These are phyloP conservation scores for Pampus argenteus DNA, from an alignment of 2,797 vertebrate species.

Conservation along the genomic window DNA sequence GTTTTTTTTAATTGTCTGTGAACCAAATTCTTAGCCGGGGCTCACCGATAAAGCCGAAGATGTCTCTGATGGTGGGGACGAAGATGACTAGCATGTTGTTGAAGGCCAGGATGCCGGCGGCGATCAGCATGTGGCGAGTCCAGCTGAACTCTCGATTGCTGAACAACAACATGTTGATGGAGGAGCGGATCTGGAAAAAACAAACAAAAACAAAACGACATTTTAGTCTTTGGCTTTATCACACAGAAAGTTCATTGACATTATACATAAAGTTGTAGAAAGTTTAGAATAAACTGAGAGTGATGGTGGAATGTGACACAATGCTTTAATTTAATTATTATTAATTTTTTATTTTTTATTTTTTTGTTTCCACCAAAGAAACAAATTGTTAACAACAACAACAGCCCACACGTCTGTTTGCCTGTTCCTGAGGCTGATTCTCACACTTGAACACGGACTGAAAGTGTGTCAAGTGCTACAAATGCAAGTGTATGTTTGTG, in stretches of 20 bases:
- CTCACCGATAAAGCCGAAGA: conserved; percentile 99
- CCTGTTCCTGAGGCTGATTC: conserved; percentile 29
- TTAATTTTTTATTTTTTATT: too few species aligned
- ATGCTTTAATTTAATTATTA: too few species aligned
- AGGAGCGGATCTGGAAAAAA: conserved; percentile 91
- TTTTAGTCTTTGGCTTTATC: background rate
- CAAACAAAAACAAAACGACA: conserved; percentile 8
- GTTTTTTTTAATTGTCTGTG: background rate
- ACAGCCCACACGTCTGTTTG: conserved; percentile 21
- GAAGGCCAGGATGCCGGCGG: conserved; percentile 87
- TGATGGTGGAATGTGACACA: background rate
- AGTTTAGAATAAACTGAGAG: background rate
- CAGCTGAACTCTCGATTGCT: conserved; percentile 93
- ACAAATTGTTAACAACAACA: conserved; percentile 8
- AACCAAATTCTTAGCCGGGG: conserved; percentile 13
- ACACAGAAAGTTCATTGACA: background rate
- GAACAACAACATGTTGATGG: conserved; percentile 91
- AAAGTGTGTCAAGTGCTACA: conserved; percentile 65
- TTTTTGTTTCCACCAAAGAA: background rate
- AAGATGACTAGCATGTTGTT: conserved; percentile 96
- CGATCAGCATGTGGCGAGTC: conserved; percentile 92
- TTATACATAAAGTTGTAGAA: background rate
- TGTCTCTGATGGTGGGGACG: conserved; percentile 96
- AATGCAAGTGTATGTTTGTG: conserved; percentile 11
- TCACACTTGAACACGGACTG: conserved; percentile 54